phyloP scores from a whole-genome alignment of 2,113 vertebrate genomes.

The Irena cyanogastra region DNA sequence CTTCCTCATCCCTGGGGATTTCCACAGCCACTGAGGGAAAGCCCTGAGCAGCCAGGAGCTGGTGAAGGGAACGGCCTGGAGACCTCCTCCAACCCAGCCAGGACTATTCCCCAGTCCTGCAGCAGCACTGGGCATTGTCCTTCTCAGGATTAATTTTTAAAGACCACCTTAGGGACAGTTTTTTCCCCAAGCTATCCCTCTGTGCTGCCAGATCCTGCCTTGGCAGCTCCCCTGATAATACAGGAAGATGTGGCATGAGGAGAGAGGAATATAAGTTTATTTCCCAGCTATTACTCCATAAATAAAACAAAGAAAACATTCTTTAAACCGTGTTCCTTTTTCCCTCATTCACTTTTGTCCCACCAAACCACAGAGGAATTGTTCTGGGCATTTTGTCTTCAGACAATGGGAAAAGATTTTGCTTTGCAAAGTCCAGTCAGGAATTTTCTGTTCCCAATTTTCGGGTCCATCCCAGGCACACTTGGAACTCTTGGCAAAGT shows the following conservation, averaged over 20 bases:
- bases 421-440: background rate
- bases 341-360: background rate
- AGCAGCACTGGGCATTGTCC: background rate
- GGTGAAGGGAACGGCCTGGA: background rate
- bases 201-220: background rate
- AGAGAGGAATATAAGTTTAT: background rate
- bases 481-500: constrained; percentile 45
- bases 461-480: background rate
- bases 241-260: background rate
- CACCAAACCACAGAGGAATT: background rate
- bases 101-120: background rate
- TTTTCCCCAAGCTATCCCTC: background rate
- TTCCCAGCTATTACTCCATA: background rate
- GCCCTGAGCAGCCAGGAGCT: background rate
- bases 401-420: background rate
- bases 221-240: background rate
- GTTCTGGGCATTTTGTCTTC: background rate
- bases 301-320: background rate
- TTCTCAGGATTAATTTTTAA: background rate
- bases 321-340: background rate
- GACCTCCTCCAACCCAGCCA: background rate
- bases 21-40: background rate
- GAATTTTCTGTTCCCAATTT: background rate
- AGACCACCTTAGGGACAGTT: background rate
- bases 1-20: background rate